These are phyloP conservation scores for Lepus oiostolus DNA, from an alignment of 2,797 vertebrate genomes.

Conservation along the genomic window DNA sequence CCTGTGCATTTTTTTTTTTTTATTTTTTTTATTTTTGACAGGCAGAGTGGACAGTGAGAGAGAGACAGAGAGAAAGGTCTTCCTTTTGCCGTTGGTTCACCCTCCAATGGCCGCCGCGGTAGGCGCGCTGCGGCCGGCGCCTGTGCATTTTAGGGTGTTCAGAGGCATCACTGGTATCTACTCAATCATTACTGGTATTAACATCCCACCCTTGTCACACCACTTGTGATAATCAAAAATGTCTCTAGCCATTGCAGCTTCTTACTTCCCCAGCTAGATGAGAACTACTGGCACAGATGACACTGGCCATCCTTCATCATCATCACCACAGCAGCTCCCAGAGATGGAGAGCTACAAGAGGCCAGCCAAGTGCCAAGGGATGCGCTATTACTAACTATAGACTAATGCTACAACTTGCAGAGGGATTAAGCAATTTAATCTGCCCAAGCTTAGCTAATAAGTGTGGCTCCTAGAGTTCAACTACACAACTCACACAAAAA, in stretches of 20 bases:
- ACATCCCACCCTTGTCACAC: background rate
- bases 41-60: no score
- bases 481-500: background rate
- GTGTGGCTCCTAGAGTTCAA: background rate
- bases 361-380: background rate
- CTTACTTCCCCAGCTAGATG: background rate
- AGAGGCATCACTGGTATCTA: background rate
- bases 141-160: background rate
- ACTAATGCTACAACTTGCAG: background rate
- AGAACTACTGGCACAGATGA: background rate
- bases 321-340: background rate
- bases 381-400: background rate
- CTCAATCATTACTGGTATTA: background rate
- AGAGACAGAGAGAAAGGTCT: no score
- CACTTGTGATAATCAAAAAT: background rate
- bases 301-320: background rate
- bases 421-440: background rate
- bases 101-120: no score
- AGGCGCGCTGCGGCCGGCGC: no score
- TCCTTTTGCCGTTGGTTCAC: no score
- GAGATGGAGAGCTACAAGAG: background rate
- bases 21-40: no score
- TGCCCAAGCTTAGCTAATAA: background rate
- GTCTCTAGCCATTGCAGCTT: background rate
- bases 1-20: background rate